A percentile compares a stretch with the other conserved stretches of the same genome.
Evolutionary conservation across 2,113 vertebrate species (phyloP).

Genomic region (Picathartes gymnocephalus): DNA sequence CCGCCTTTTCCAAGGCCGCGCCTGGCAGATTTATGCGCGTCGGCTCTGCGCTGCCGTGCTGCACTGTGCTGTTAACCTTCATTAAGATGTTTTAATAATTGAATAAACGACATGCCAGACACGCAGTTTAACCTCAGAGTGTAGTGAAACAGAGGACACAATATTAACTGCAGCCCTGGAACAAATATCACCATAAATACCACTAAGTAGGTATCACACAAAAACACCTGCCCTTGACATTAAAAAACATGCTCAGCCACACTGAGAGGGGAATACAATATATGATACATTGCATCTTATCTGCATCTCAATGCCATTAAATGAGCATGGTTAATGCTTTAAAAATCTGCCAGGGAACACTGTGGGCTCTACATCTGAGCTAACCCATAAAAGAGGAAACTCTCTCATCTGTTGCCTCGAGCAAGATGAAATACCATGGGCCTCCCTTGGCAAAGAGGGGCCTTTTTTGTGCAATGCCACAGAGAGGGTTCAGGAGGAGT

Average conservation of each 20-base stretch:
- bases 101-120: conserved; percentile 20
- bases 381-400: conserved; percentile 6
- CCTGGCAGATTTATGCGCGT: neutral
- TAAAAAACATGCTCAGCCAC: neutral
- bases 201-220: conserved; percentile 15
- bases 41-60: neutral
- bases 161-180: neutral
- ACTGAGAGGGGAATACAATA: neutral
- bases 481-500: neutral
- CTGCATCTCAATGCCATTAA: conserved; percentile 43
- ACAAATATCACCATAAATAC: conserved; percentile 47
- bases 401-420: neutral
- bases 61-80: neutral
- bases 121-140: neutral
- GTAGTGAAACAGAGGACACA: neutral
- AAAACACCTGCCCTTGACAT: conserved; percentile 28
- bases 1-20: fast-evolving
- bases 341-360: conserved; percentile 40
- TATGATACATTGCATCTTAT: conserved; percentile 7
- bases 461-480: neutral
- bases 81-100: conserved; percentile 33
- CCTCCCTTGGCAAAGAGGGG: neutral
- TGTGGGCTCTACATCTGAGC: neutral
- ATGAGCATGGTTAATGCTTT: conserved; percentile 37
- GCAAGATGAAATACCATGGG: neutral